Conservation (phyloP, 2,888 invertebrate species). For the Eilema depressum region DNA sequence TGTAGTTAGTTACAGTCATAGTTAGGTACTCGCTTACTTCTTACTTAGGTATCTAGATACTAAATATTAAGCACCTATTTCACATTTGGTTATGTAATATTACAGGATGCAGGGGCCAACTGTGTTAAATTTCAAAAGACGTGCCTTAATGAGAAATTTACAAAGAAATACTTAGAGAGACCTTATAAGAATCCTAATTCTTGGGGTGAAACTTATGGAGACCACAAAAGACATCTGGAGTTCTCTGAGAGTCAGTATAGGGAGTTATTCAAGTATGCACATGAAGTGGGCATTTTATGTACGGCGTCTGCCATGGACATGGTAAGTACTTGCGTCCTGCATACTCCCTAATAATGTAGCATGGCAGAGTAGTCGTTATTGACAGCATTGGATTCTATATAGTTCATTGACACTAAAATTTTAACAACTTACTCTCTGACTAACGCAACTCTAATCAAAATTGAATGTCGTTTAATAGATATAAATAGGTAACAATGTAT, state of each 20-base stretch:
- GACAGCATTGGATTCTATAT: neutral
- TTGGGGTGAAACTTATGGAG: conserved; percentile 93
- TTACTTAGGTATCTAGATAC: neutral
- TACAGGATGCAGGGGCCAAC: conserved; percentile 90
- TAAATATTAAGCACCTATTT: neutral
- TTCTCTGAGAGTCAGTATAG: conserved; percentile 89
- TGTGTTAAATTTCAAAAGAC: conserved; percentile 96
- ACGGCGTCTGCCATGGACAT: conserved; percentile 94
- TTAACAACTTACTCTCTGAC: neutral
- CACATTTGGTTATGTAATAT: conserved; percentile 39
- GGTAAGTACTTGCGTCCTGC: conserved; percentile 74
- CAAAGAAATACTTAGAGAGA: conserved; percentile 87
- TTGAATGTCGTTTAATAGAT: neutral
- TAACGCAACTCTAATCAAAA: neutral
- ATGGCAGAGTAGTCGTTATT: neutral
- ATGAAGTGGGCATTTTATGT: conserved; percentile 89
- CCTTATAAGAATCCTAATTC: conserved; percentile 89
- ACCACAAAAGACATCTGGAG: conserved; percentile 91
- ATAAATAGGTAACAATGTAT: neutral
- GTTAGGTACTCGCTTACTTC: neutral
- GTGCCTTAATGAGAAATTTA: conserved; percentile 90
- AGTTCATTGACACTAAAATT: conserved; percentile 3
- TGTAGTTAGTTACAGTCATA: neutral
- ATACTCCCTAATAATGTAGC: neutral
- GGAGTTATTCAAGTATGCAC: conserved; percentile 89